Conservation (phyloP, 2,888 invertebrate species). For the Ormyrus labotus region DNA sequence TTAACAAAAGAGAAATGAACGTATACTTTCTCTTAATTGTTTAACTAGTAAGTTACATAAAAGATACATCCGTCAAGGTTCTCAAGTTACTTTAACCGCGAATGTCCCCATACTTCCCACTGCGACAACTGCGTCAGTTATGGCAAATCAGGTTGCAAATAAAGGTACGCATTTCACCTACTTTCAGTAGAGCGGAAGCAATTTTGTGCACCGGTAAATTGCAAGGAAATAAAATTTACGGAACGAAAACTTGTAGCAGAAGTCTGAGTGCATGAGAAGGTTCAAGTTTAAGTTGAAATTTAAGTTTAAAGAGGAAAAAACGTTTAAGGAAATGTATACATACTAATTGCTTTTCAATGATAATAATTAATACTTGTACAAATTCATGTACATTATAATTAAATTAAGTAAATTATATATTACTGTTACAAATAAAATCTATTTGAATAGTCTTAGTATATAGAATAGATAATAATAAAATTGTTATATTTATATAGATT, state of each 20-base stretch:
- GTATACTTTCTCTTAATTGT: conserved; percentile 27
- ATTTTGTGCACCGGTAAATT: conserved; percentile 55
- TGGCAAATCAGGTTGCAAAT: conserved; percentile 20
- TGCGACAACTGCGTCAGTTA: conserved; percentile 11
- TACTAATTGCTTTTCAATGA: no score
- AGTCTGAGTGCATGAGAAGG: no score
- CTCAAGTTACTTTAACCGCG: conserved; percentile 20
- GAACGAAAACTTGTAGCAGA: not conserved
- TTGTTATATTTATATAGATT: no score
- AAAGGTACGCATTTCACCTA: not conserved
- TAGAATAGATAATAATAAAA: no score
- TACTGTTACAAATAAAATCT: no score
- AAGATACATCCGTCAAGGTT: conserved; percentile 26
- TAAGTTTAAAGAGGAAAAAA: no score
- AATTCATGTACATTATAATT: no score
- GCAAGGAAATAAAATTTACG: conserved; percentile 48
- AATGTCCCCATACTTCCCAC: conserved; percentile 22
- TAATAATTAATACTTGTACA: no score
- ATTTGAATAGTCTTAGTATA: no score
- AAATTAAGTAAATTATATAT: no score
- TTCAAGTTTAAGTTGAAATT: no score
- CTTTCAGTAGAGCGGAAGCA: conserved; percentile 40
- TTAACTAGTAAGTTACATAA: conserved; percentile 32
- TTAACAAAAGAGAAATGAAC: not conserved
- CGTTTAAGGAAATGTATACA: no score